Evolutionary conservation across 2,797 vertebrate genomes (phyloP), one percentile per base, ranked within the genome.

Genomic region (Brotula barbata): DNA sequence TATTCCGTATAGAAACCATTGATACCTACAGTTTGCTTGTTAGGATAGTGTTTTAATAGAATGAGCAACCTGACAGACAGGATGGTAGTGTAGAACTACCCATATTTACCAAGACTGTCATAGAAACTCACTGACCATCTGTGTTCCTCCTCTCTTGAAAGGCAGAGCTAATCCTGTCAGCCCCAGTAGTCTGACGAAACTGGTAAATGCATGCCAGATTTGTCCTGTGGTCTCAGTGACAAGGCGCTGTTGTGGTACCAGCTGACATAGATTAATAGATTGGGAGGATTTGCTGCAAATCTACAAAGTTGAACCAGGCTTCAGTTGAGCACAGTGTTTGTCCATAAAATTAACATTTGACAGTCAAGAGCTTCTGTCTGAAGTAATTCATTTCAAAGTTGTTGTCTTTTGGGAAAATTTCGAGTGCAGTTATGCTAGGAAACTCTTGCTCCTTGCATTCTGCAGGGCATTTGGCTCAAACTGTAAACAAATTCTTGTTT

Each of bases 1-100:
- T 50, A 33, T 14, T 49, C 57, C 69, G 39, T 54, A 70, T 74
- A 76, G 70, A 59, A 51, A 56, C 34, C 2, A 63, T n/a, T 23
- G 34, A 62, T 69, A 53, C 46, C 20, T 71, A 33, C 39, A 50
- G 45, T 17, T 42, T n/a, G 25, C 40, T 23, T 42, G 23, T 43
- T 20, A n/a, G 52, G 53, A 46, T 23, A 37, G 56, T 53, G 33
- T 20, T 48, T 53, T 41, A 58, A 34, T 22, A 63, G 40, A 51
- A 57, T 41, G 22, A 64, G 40, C 48, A 58, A 67, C 69, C 58
- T 47, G 60, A 52, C 58, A 28, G 23, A 62, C 71, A 31, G 39
- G 63, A 75, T 58, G 48, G 71, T 51, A 64, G 43, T 44, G 34
- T 11, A 19, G 6, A 33, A 33, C 11, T 15, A 14, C 7, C 12